Evolutionary conservation across 2,888 invertebrate species (phyloP).

Genomic region (Pollenia angustigena): DNA sequence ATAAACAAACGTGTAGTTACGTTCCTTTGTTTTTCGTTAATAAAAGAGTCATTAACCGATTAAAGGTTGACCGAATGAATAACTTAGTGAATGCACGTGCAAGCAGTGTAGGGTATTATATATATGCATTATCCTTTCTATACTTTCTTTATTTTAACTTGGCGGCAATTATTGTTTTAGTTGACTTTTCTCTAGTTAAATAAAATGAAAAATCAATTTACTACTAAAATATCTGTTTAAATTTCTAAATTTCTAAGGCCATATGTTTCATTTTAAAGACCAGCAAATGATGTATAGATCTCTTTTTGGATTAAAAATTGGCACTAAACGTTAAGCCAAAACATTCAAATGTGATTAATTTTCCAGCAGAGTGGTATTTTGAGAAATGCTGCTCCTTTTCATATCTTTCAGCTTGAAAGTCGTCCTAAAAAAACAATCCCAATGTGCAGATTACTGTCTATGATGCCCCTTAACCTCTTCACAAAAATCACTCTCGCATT

Average conservation of each 20-base stretch:
- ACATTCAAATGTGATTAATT: slow-evolving; percentile 75
- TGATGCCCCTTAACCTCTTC: slow-evolving; percentile 16
- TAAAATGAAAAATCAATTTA: too few species aligned
- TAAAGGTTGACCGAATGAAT: too few species aligned
- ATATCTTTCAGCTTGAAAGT: not conserved
- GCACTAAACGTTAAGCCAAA: slow-evolving; percentile 69
- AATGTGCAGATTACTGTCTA: slow-evolving; percentile 1
- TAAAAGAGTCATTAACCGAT: too few species aligned
- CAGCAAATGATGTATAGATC: not conserved
- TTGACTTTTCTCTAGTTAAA: too few species aligned
- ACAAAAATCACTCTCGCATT: not conserved
- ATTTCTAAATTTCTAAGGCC: slow-evolving; percentile 19
- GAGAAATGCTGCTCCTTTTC: not conserved
- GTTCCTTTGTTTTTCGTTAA: too few species aligned
- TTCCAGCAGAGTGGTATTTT: slow-evolving; percentile 14
- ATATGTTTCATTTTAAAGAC: slow-evolving; percentile 69
- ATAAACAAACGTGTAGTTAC: too few species aligned
- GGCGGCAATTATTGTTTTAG: too few species aligned
- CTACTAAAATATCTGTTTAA: not conserved
- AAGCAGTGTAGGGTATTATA: too few species aligned
- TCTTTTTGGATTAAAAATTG: not conserved
- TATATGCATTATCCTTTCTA: too few species aligned
- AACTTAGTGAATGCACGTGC: too few species aligned
- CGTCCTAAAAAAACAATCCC: slow-evolving; percentile 52
- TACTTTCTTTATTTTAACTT: too few species aligned